phyloP scores from a whole-genome alignment of 2,888 invertebrate genomes.

The Smittia aterrima region DNA sequence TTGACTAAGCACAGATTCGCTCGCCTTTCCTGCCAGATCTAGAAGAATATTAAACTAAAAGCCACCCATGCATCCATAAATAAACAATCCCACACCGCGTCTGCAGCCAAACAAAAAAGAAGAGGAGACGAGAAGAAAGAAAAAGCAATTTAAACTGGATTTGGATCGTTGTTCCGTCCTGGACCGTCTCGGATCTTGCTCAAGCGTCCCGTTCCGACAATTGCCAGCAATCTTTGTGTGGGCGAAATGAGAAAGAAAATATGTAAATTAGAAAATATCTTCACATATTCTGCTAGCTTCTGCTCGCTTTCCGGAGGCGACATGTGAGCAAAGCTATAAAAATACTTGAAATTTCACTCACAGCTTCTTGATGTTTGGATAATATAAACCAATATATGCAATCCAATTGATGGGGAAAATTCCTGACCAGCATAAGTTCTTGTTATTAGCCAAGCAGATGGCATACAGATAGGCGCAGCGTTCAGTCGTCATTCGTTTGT shows the following conservation, averaged over 20 bases:
- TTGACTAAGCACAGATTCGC: background rate
- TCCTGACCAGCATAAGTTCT: slow-evolving; percentile 68
- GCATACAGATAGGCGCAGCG: slow-evolving; percentile 62
- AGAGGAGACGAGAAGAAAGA: background rate
- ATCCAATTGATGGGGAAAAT: slow-evolving; percentile 62
- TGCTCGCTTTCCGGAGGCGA: background rate
- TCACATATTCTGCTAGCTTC: slow-evolving; percentile 22
- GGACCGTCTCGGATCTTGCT: slow-evolving; percentile 13
- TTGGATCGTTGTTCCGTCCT: slow-evolving; percentile 15
- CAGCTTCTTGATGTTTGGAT: slow-evolving; percentile 56
- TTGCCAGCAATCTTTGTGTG: slow-evolving; percentile 25
- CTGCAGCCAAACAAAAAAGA: background rate
- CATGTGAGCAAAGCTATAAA: slow-evolving; percentile 28
- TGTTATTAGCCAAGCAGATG: slow-evolving; percentile 60
- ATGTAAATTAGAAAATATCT: slow-evolving; percentile 24
- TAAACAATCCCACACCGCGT: background rate
- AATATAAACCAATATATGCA: slow-evolving; percentile 61
- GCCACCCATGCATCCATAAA: background rate
- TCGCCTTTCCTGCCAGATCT: background rate
- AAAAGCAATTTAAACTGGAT: slow-evolving; percentile 25
- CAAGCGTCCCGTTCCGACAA: slow-evolving; percentile 27
- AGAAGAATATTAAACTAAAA: background rate
- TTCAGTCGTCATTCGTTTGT: slow-evolving; percentile 58
- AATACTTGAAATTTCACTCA: slow-evolving; percentile 48
- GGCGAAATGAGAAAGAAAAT: slow-evolving; percentile 15